These are phyloP conservation scores for Seriola aureovittata DNA, from an alignment of 2,113 vertebrate species.

Conservation along the genomic window DNA sequence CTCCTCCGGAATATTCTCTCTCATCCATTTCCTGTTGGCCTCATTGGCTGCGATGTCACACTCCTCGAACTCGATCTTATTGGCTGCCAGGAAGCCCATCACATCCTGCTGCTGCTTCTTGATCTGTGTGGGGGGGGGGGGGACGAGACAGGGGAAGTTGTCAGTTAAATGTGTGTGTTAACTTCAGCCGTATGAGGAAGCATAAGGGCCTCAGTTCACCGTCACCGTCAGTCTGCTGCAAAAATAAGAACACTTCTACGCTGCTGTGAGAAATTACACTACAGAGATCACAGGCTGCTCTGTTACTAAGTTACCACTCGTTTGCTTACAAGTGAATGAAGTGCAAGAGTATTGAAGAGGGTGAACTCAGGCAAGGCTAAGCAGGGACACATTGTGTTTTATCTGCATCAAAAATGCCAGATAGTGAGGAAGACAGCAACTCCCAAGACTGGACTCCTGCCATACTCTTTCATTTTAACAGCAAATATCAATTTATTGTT, in stretches of 20 bases:
- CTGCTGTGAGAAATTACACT: constrained; percentile 13
- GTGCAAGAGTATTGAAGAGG: not conserved
- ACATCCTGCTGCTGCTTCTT: constrained; percentile 99
- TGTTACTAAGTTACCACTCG: constrained; percentile 50
- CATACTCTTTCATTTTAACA: not conserved
- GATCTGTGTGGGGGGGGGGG: constrained; percentile 84
- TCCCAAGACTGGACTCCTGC: not conserved
- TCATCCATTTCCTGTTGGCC: constrained; percentile 96
- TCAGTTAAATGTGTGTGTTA: constrained; percentile 44
- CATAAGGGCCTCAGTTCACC: constrained; percentile 23
- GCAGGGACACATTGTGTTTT: constrained; percentile 14
- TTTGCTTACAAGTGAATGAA: constrained; percentile 29
- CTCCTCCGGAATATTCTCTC: constrained; percentile 93
- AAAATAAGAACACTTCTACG: constrained; percentile 25
- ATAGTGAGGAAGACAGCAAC: not conserved
- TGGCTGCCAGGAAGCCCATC: constrained; percentile 92
- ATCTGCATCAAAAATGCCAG: constrained; percentile 3
- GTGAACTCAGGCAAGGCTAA: constrained; percentile 19
- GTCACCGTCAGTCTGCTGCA: constrained; percentile 24
- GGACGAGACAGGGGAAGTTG: constrained; percentile 58
- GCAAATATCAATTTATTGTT: not conserved
- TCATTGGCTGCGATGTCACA: constrained; percentile 96
- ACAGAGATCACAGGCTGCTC: constrained; percentile 5
- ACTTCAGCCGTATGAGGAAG: constrained; percentile 41
- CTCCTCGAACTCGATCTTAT: constrained; percentile 96